Evolutionary conservation across 1,140 invertebrate species (phyloP).

Genomic region (Drosophila melanogaster): Release_6_plus_ISO1_MT NT_037436.4:1269501-1270000

Average conservation of each 20-base stretch:
- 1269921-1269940: conserved; percentile 67
- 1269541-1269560: background rate
- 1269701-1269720: conserved; percentile 51
- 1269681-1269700: conserved; percentile 12
- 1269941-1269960: conserved; percentile 53
- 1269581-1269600: conserved; percentile 1
- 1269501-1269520: background rate
- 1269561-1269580: conserved; percentile 6
- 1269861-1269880: conserved; percentile 11
- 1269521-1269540: background rate
- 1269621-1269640: conserved; percentile 35
- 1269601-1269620: conserved; percentile 26
- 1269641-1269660: conserved; percentile 28
- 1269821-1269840: background rate
- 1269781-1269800: background rate
- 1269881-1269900: conserved; percentile 43
- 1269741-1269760: conserved; percentile 35
- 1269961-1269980: conserved; percentile 37
- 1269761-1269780: conserved; percentile 5
- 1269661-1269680: conserved; percentile 50
- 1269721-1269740: conserved; percentile 73
- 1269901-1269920: conserved; percentile 37
- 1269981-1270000: conserved; percentile 30
- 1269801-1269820: background rate
- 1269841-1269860: conserved; percentile 11